phyloP scores from a whole-genome alignment of 2,113 vertebrate species.

The Entelurus aequoreus region DNA sequence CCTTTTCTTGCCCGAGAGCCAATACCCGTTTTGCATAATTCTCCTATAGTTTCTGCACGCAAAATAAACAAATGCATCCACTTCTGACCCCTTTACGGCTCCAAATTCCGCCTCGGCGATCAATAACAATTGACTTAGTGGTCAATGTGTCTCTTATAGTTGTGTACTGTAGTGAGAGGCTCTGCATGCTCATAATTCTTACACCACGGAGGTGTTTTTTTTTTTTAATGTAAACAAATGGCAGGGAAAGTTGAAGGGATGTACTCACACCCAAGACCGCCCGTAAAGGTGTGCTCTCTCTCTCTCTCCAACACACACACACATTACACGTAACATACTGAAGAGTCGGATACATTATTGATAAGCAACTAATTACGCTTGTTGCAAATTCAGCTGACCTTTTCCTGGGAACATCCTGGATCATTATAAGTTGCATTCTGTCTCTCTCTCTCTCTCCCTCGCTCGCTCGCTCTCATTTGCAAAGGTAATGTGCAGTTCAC shows the following conservation, averaged over 20 bases:
- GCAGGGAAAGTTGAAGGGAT: not conserved
- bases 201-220: not conserved
- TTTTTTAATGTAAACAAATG: conserved; percentile 3
- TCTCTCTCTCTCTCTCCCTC: not conserved
- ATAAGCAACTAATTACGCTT: conserved; percentile 18
- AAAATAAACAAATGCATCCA: not conserved
- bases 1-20: not conserved
- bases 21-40: not conserved
- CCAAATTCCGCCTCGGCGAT: not conserved
- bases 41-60: not conserved
- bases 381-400: conserved; percentile 17
- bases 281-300: not conserved
- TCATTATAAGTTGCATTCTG: conserved; percentile 11
- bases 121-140: conserved; percentile 1
- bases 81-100: not conserved
- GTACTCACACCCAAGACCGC: not conserved
- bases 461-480: not conserved
- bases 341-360: conserved; percentile 13
- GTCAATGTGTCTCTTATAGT: conserved; percentile 1
- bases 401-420: conserved; percentile 11
- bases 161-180: not conserved
- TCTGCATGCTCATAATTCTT: not conserved
- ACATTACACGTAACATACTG: not conserved
- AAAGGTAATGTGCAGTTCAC: conserved; percentile 12
- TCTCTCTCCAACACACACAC: not conserved